Percentiles rank a stretch among this genome's conserved stretches.
These are phyloP conservation scores for Ptychoptera albimana DNA, from an alignment of 2,888 invertebrate genomes.

Conservation along the genomic window DNA sequence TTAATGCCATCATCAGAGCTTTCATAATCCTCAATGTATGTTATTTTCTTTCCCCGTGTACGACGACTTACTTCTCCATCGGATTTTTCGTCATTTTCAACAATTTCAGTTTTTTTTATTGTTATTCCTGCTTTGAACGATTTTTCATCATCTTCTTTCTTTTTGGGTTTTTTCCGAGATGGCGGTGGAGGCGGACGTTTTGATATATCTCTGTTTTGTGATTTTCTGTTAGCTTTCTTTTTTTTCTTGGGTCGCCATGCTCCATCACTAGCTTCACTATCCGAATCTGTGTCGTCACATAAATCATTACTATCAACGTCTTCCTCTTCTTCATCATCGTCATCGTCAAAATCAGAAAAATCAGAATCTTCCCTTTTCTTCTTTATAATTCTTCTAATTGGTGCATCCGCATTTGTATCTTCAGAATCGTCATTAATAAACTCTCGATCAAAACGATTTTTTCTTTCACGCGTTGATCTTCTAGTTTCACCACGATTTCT, in stretches of 20 bases:
- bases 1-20: slow-evolving; percentile 30
- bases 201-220: not conserved
- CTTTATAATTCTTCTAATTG: slow-evolving; percentile 36
- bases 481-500: slow-evolving; percentile 33
- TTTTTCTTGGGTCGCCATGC: slow-evolving; percentile 26
- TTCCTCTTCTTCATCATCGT: slow-evolving; percentile 26
- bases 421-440: slow-evolving; percentile 39
- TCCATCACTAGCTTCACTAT: slow-evolving; percentile 26
- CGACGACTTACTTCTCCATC: slow-evolving; percentile 17
- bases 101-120: slow-evolving; percentile 56
- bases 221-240: slow-evolving; percentile 17
- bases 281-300: slow-evolving; percentile 27
- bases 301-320: slow-evolving; percentile 29
- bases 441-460: slow-evolving; percentile 20
- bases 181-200: not conserved
- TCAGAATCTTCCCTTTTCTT: slow-evolving; percentile 28
- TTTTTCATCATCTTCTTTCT: slow-evolving; percentile 23
- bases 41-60: slow-evolving; percentile 27
- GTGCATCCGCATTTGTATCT: slow-evolving; percentile 25
- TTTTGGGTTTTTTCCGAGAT: slow-evolving; percentile 19
- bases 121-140: slow-evolving; percentile 31
- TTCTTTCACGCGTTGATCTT: slow-evolving; percentile 30
- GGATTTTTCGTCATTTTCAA: slow-evolving; percentile 45
- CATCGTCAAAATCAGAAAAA: slow-evolving; percentile 44
- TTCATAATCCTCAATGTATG: slow-evolving; percentile 28